A percentile compares a stretch with the other conserved stretches of the same genome.
Conservation (phyloP, 2,888 invertebrate genomes). For the Ferrisia virgata region DNA sequence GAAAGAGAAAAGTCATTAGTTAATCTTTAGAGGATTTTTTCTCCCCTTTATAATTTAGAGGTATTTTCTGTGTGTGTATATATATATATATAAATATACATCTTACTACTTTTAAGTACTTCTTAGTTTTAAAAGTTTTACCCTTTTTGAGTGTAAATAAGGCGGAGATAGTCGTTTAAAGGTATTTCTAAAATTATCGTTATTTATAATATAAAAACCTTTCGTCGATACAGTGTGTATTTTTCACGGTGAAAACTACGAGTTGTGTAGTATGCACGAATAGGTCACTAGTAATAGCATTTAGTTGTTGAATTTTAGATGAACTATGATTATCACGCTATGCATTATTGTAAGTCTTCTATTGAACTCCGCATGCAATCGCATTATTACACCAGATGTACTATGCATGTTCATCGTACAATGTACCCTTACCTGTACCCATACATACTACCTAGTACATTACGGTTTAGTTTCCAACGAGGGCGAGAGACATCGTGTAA, state of each 20-base stretch:
- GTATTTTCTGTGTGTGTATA: not conserved
- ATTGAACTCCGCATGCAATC: conserved; percentile 3
- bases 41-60: not conserved
- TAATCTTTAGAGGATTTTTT: not conserved
- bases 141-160: not conserved
- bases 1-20: conserved; percentile 17
- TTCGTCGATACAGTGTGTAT: conserved; percentile 16
- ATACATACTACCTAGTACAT: not conserved
- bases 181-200: not conserved
- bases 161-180: not conserved
- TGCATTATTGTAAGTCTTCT: not conserved
- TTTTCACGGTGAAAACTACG: not conserved
- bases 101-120: not conserved
- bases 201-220: not conserved
- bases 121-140: not conserved
- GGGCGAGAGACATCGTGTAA: not conserved
- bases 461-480: not conserved
- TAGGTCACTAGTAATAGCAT: not conserved
- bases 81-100: too few relatives aligned
- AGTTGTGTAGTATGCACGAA: not conserved
- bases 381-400: not conserved
- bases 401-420: too few relatives aligned
- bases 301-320: conserved; percentile 4
- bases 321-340: conserved; percentile 9
- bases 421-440: too few relatives aligned